These are phyloP conservation scores for Pomacea maculata DNA, from an alignment of 1,140 invertebrate species.

Conservation along the genomic window DNA sequence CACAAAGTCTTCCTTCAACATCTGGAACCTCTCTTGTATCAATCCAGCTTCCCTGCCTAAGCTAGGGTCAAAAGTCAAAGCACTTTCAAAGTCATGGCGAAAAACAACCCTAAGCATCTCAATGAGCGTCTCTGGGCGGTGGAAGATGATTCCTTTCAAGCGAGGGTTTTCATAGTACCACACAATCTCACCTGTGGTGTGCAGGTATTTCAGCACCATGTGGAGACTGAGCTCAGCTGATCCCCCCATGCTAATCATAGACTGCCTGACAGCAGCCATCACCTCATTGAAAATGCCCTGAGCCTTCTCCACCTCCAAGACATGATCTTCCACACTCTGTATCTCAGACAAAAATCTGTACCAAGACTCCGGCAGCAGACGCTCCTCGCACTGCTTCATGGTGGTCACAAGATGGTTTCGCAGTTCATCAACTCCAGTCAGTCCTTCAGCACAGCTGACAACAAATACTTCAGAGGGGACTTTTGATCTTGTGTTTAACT, in stretches of 20 bases:
- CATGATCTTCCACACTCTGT: slow-evolving; percentile 44
- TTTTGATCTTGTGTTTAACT: slow-evolving; percentile 45
- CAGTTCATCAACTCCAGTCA: slow-evolving; percentile 38
- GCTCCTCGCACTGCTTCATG: slow-evolving; percentile 40
- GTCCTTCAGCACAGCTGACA: slow-evolving; percentile 56
- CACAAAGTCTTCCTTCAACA: slow-evolving; percentile 53
- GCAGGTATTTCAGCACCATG: slow-evolving; percentile 54
- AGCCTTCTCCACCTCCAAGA: slow-evolving; percentile 43
- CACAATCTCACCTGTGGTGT: slow-evolving; percentile 58
- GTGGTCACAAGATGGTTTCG: slow-evolving; percentile 27
- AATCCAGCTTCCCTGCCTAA: slow-evolving; percentile 38
- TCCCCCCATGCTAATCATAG: slow-evolving; percentile 48
- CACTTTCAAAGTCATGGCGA: slow-evolving; percentile 56
- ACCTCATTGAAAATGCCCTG: slow-evolving; percentile 46
- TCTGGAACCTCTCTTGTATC: slow-evolving; percentile 40
- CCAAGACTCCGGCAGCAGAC: slow-evolving; percentile 50
- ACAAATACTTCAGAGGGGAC: slow-evolving; percentile 43
- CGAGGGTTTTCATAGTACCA: slow-evolving; percentile 57
- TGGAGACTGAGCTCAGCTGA: slow-evolving; percentile 50
- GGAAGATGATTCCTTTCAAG: slow-evolving; percentile 52
- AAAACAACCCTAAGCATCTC: slow-evolving; percentile 61
- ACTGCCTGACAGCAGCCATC: slow-evolving; percentile 45
- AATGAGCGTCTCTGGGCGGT: slow-evolving; percentile 56
- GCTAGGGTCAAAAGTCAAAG: slow-evolving; percentile 44
- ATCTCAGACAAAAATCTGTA: slow-evolving; percentile 49